Evolutionary conservation across 1,140 invertebrate genomes (phyloP), one percentile per base, ranked within the genome.

Genomic region (Dreissena rostriformis): DNA sequence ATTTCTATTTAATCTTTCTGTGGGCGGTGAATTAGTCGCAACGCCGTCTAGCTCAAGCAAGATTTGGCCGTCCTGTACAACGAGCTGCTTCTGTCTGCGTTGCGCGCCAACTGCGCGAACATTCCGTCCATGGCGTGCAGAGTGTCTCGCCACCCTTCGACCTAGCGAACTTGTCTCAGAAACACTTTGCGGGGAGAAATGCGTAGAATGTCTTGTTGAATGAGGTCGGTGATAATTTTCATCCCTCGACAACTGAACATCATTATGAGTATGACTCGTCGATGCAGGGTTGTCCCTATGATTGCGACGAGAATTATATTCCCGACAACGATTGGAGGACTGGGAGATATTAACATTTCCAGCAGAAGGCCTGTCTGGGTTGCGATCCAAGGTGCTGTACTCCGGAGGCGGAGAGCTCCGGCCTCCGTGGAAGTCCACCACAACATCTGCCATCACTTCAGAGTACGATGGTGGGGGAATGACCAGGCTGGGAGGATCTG

Each of bases 331-430:
- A 39, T 39, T 39, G 2, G 39, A 39, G 4, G 39, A 39, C 39
- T 39, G 39, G 8, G 39, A 39, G 39, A 39, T 39, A 39, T 8
- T 39, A 39, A 39, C 39, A 8, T 39, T 39, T 39, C 39, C 39
- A 39, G 4, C 39, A 39, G 39, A 39, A 24, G 24, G 53, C 49
- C 75, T 81, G 19, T 85, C 51, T 24, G 85, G 86, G 61, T 86
- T 84, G 61, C 88, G 86, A 75, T 92, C 91, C 67, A 92, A 86
- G n/a, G 91, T 92, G 72, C 91, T 92, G 77, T 92, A 92, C 17
- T 88, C 86, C 10, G 91, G 90, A 15, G 91, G 91, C 12, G 89
- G 88, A 22, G 87, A 88, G 29, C 87, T 76, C 14, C 85, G 57
- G 0, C 77, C 65, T 26, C 73, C 79, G 51, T 29, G 26, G 0